These are phyloP conservation scores for Pecten maximus DNA, from an alignment of 2,888 invertebrate species.

Conservation along the genomic window DNA sequence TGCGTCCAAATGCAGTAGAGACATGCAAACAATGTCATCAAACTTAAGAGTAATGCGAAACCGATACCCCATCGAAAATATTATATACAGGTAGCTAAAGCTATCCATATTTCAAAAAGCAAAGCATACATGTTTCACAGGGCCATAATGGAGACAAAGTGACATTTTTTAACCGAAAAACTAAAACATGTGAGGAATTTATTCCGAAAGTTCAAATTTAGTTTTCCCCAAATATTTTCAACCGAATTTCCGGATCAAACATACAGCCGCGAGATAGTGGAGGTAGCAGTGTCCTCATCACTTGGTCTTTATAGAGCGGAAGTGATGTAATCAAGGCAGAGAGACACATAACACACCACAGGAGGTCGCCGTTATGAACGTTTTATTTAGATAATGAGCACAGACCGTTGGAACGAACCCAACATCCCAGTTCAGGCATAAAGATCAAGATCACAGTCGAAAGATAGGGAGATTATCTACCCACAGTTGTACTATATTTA, in stretches of 20 bases:
- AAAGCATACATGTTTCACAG: too few relatives aligned
- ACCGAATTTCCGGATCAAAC: background rate
- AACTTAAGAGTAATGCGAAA: background rate
- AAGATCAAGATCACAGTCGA: background rate
- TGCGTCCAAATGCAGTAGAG: background rate
- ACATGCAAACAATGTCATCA: background rate
- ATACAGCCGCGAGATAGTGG: background rate
- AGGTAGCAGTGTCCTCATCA: background rate
- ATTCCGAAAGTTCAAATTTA: background rate
- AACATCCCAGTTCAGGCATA: conserved; percentile 5
- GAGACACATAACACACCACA: background rate
- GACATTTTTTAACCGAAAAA: too few relatives aligned
- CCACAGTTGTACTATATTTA: background rate
- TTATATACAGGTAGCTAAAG: too few relatives aligned
- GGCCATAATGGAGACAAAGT: too few relatives aligned
- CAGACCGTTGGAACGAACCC: background rate
- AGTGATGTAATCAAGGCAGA: background rate
- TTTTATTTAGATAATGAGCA: background rate
- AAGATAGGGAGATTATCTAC: background rate
- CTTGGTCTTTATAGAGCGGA: background rate
- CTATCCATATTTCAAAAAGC: too few relatives aligned
- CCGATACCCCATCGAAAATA: background rate
- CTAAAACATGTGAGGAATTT: background rate
- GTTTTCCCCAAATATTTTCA: background rate
- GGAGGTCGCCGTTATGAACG: background rate